phyloP scores from a whole-genome alignment of 1,140 invertebrate species.

The Solenopsis fugax region DNA sequence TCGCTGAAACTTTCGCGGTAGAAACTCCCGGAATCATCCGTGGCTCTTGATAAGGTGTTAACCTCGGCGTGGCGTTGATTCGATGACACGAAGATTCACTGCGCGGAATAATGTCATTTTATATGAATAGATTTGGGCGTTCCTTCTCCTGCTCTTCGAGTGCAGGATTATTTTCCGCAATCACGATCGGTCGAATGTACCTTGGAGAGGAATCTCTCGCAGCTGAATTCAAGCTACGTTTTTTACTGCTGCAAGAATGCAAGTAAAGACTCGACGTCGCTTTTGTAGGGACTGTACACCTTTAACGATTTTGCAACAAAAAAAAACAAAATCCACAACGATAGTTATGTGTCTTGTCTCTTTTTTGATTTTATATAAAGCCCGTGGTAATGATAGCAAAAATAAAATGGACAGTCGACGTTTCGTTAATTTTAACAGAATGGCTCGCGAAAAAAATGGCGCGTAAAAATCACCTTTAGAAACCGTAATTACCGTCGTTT shows the following conservation, averaged over 20 bases:
- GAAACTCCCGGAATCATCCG: background rate
- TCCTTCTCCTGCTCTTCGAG: background rate
- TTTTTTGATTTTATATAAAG: background rate
- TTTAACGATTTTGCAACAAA: conserved; percentile 71
- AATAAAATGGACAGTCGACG: background rate
- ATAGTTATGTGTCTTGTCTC: conserved; percentile 27
- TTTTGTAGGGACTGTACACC: conserved; percentile 17
- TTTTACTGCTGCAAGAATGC: conserved; percentile 64
- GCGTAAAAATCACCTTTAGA: conserved; percentile 4
- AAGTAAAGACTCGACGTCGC: conserved; percentile 63
- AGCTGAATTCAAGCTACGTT: conserved; percentile 29
- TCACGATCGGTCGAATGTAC: background rate
- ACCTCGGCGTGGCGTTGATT: conserved; percentile 16
- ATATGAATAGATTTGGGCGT: no score
- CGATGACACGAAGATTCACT: conserved; percentile 8
- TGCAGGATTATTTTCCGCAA: background rate
- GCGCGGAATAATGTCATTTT: conserved; percentile 36
- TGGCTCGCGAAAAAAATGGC: background rate
- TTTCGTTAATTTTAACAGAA: conserved; percentile 24
- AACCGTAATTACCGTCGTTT: conserved; percentile 10
- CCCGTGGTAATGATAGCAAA: background rate
- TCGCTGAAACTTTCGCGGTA: conserved; percentile 31
- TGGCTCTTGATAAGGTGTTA: conserved; percentile 36
- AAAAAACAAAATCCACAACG: conserved; percentile 62
- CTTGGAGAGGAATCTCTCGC: conserved; percentile 50